Evolutionary conservation across 2,113 vertebrate species (phyloP), one percentile per base, ranked within the genome.

Genomic region (Cichladusa arquata): DNA sequence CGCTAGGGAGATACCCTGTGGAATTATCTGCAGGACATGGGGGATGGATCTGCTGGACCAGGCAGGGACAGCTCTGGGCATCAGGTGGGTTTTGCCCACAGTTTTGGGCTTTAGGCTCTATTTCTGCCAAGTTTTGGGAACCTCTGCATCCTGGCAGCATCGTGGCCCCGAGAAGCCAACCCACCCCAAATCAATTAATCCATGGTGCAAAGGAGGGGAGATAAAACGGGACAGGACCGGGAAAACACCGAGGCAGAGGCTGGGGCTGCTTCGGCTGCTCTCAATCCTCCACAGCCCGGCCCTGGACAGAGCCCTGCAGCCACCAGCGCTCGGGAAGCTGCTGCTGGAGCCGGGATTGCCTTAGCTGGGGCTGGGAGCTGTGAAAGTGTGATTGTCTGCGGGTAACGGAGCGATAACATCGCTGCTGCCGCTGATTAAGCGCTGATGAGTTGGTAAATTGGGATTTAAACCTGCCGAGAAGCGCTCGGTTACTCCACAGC

Each of bases 1-100:
- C 1, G 2, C 4, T n/a, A 1, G 0, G 73, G 47, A 28, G n/a
- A 31, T 51, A 74, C 51, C 0, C 1, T 1, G 22, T 0, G 12
- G 56, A 34, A 67, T 54, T 12, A 14, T 9, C 67, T 10, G 38
- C 54, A 19, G 81, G 61, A 42, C 51, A 1, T 1, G 24, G 7
- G 53, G 26, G 10, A 16, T 22, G 58, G 53, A 31, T 42, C 53
- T 0, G 7, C 58, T 4, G 62, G 8, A 15, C 2, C 1, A 5
- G 62, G 12, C 61, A 3, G 44, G 5, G 50, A 14, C 1, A 14
- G 31, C 53, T 65, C 54, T 0, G 12, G 24, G 4, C 14, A 8
- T 4, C 2, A 0, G 26, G 3, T 8, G 84, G 19, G 20, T 5
- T 86, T 60, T 47, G 3, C 53, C 51, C 60, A 1, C 42, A 8